These are phyloP conservation scores for Drusus annulatus DNA, from an alignment of 1,140 invertebrate genomes.

Conservation along the genomic window DNA sequence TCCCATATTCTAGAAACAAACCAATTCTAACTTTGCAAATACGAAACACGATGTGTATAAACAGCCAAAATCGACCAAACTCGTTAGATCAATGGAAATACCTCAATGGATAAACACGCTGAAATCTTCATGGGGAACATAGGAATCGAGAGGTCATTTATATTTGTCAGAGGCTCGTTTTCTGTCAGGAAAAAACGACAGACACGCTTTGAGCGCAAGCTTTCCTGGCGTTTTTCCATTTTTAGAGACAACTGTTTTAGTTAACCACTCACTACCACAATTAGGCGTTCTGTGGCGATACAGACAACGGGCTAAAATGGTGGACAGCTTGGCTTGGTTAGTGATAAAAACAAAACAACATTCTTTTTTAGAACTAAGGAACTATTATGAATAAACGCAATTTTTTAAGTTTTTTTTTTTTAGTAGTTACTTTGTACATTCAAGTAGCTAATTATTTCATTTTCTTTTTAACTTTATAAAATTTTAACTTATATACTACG, in stretches of 20 bases:
- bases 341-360: too few species aligned
- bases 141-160: constrained; percentile 74
- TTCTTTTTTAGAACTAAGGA: too few species aligned
- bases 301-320: constrained; percentile 15
- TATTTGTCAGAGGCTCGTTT: constrained; percentile 75
- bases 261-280: constrained; percentile 24
- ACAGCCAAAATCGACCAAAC: constrained; percentile 7
- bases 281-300: neutral
- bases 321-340: constrained; percentile 40
- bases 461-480: too few species aligned
- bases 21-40: constrained; percentile 22
- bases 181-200: constrained; percentile 81
- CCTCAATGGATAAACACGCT: constrained; percentile 83
- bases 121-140: constrained; percentile 82
- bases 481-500: too few species aligned
- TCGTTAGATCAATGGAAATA: constrained; percentile 59
- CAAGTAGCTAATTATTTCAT: too few species aligned
- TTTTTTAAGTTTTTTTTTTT: too few species aligned
- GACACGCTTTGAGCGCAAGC: constrained; percentile 74
- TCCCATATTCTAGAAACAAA: constrained; percentile 41
- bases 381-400: too few species aligned
- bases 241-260: constrained; percentile 41
- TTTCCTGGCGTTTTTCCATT: constrained; percentile 76
- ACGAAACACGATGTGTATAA: constrained; percentile 14
- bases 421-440: too few species aligned